Evolutionary conservation across 1,140 invertebrate genomes (phyloP), one percentile per base, ranked within the genome.

Genomic region (Scaptomyza montana): DNA sequence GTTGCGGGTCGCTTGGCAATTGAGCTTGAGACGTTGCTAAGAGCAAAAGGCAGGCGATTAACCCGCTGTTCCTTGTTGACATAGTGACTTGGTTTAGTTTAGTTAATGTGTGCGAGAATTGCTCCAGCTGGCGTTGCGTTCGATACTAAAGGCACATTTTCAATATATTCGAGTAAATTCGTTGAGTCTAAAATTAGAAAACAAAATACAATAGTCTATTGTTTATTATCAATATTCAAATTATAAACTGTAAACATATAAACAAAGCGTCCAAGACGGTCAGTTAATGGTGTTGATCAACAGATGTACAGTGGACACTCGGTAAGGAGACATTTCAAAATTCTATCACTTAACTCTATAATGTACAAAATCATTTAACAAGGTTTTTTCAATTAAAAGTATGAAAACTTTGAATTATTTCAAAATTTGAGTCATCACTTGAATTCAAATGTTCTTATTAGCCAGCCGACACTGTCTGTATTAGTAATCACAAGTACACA

Each of bases 101-200:
- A 33, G 12, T 60, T 45, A 55, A 55, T 57, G 33, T 50, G 16
- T 53, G 12, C 63, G 54, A 16, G 62, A 54, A 68, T 62, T 77
- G 49, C 41, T 89, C 60, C 45, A 67, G 65, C 46, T 67, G 55
- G 54, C 51, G 50, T 64, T 59, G 12, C 33, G 25, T 49, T 19
- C 30, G 21, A 67, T 50, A 79, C 70, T 84, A 86, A 84, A 89
- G 77, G 77, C 79, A 89, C 84, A 89, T 89, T 72, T 72, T 87
- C 46, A n/a, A n/a, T 64, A 50, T 64, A 50, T 51, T 21, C 41
- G 7, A 53, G 28, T 5, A 59, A 57, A 78, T 63, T 68, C 74
- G 65, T 49, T n/a, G 50, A 54, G 49, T 70, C 84, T 89, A 66
- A 57, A 82, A 87, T 71, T 66, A 80, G 59, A 54, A 1, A 76